Percentiles rank a stretch among this genome's conserved stretches.
phyloP scores from a whole-genome alignment of 2,888 invertebrate species.

The Mimachlamys varia region DNA sequence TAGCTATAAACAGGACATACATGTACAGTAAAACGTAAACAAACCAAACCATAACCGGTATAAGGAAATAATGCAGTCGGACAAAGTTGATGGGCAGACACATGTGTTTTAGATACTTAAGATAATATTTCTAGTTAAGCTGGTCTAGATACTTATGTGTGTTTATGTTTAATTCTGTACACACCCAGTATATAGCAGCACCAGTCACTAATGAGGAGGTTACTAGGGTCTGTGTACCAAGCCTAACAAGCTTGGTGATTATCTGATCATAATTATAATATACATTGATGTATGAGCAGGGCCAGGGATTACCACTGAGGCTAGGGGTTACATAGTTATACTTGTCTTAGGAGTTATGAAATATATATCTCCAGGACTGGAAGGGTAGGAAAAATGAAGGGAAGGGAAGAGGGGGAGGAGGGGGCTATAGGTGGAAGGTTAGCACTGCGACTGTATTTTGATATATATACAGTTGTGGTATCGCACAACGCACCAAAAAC shows the following conservation, averaged over 20 bases:
- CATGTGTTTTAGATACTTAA: not conserved
- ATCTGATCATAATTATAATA: not conserved
- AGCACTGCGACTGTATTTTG: no score
- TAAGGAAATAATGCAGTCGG: no score
- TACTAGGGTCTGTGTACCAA: not conserved
- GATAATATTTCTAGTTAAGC: not conserved
- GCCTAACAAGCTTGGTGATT: constrained; percentile 21
- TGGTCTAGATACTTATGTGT: not conserved
- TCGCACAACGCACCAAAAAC: no score
- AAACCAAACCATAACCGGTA: no score
- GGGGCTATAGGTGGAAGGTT: no score
- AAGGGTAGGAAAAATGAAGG: not conserved
- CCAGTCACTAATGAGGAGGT: not conserved
- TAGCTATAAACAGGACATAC: no score
- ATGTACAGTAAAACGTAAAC: no score
- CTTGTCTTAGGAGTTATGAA: not conserved
- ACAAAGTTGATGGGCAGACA: not conserved
- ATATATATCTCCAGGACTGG: no score
- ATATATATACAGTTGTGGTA: no score
- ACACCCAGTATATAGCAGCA: not conserved
- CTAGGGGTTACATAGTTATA: not conserved
- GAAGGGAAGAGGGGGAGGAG: no score
- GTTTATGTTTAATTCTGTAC: not conserved
- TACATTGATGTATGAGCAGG: not conserved
- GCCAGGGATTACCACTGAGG: not conserved